phyloP scores from a whole-genome alignment of 2,113 vertebrate species.

The Oncorhynchus gorbuscha region DNA sequence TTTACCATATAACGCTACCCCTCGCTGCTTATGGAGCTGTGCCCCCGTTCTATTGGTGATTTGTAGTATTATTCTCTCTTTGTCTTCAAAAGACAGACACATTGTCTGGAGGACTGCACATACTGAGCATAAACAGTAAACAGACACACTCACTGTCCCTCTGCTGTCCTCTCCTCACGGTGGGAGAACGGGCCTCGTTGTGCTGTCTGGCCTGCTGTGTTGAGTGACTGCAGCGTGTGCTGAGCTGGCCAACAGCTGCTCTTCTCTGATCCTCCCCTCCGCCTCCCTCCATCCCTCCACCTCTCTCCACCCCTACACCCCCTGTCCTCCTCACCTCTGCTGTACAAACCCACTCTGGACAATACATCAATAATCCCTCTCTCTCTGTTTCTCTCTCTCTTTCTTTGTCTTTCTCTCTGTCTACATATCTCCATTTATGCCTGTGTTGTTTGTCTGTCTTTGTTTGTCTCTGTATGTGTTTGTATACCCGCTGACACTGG shows the following conservation, averaged over 20 bases:
- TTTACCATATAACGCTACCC: too few species aligned
- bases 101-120: conserved; percentile 19
- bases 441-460: background rate
- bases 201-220: conserved; percentile 64
- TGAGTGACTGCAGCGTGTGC: conserved; percentile 79
- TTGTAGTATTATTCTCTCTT: background rate
- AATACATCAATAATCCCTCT: background rate
- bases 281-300: background rate
- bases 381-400: background rate
- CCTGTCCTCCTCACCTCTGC: background rate
- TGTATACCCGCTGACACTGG: too few species aligned
- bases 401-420: background rate
- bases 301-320: background rate
- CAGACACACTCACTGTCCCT: background rate
- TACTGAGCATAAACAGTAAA: background rate
- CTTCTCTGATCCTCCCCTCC: conserved; percentile 54
- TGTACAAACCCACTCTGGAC: background rate
- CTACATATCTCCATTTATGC: background rate
- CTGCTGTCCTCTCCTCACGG: background rate
- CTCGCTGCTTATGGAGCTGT: too few species aligned
- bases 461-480: background rate
- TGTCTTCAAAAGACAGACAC: conserved; percentile 19
- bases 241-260: conserved; percentile 79
- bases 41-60: background rate
- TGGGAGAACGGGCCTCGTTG: conserved; percentile 72